Conservation (phyloP, 2,888 invertebrate genomes). For the Linnaemya vulpina region DNA sequence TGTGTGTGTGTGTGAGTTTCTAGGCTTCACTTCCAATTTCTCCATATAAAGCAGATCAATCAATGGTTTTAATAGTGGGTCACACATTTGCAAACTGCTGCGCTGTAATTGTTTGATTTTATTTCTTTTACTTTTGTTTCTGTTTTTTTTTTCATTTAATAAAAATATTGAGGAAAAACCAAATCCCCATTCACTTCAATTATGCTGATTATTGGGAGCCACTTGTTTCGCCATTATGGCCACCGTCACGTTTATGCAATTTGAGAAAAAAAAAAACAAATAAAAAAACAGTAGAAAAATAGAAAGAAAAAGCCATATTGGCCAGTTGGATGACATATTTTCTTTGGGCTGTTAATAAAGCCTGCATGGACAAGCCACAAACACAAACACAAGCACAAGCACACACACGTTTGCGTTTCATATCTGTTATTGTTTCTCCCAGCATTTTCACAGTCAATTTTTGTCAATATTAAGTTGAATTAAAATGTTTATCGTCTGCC, state of each 20-base stretch:
- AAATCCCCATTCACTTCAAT: conserved; percentile 27
- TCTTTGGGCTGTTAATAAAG: conserved; percentile 39
- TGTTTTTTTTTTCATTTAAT: too few relatives aligned
- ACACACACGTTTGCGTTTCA: neutral
- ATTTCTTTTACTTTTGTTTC: neutral
- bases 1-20: neutral
- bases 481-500: conserved; percentile 33
- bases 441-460: conserved; percentile 7
- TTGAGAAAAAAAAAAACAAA: neutral
- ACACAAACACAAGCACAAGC: neutral
- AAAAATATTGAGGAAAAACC: conserved; percentile 18
- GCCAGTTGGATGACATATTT: conserved; percentile 59
- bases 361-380: conserved; percentile 33
- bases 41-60: neutral
- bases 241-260: conserved; percentile 47
- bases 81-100: conserved; percentile 28
- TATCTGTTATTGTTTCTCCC: conserved; percentile 5
- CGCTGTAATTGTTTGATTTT: neutral
- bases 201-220: conserved; percentile 4
- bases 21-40: neutral
- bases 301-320: conserved; percentile 16
- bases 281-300: neutral
- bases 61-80: conserved; percentile 47
- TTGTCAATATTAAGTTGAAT: conserved; percentile 28
- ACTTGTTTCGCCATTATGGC: conserved; percentile 34